phyloP scores from a whole-genome alignment of 2,888 invertebrate species.

The Salticus scenicus region DNA sequence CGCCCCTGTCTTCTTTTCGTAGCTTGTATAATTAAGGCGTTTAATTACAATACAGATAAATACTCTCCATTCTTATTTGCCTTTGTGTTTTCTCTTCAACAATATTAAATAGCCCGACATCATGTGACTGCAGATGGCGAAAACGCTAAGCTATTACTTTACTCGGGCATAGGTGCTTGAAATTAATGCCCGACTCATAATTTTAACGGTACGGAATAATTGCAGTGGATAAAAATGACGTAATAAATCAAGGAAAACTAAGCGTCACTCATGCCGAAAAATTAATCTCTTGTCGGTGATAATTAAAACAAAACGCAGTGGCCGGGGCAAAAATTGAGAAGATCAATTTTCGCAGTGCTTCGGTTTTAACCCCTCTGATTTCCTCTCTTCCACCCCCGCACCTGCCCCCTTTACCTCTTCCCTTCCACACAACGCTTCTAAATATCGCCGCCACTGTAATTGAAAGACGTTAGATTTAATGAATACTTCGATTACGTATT shows the following conservation, averaged over 20 bases:
- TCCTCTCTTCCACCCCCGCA: not conserved
- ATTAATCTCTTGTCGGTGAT: conserved; percentile 69
- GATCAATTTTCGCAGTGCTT: conserved; percentile 67
- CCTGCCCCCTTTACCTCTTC: not conserved
- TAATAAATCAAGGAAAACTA: conserved; percentile 59
- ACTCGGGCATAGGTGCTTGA: conserved; percentile 16
- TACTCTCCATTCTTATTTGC: not conserved
- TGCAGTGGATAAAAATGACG: conserved; percentile 68
- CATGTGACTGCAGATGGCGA: conserved; percentile 23
- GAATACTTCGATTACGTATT: conserved; percentile 69
- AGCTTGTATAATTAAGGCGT: not conserved
- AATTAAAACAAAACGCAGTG: conserved; percentile 69
- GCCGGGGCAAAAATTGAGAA: conserved; percentile 65
- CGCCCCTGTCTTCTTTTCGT: not conserved
- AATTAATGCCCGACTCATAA: conserved; percentile 58
- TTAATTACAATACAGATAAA: conserved; percentile 17
- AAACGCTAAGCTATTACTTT: conserved; percentile 29
- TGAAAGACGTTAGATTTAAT: conserved; percentile 69
- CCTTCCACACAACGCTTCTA: conserved; percentile 25
- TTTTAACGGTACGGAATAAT: conserved; percentile 62
- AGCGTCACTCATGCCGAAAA: conserved; percentile 65
- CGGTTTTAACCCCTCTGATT: conserved; percentile 48
- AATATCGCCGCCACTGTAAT: conserved; percentile 68
- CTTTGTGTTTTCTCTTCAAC: not conserved
- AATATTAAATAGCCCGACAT: conserved; percentile 18